Conservation (phyloP, 2,888 invertebrate species). For the Blastobasis adustella region DNA sequence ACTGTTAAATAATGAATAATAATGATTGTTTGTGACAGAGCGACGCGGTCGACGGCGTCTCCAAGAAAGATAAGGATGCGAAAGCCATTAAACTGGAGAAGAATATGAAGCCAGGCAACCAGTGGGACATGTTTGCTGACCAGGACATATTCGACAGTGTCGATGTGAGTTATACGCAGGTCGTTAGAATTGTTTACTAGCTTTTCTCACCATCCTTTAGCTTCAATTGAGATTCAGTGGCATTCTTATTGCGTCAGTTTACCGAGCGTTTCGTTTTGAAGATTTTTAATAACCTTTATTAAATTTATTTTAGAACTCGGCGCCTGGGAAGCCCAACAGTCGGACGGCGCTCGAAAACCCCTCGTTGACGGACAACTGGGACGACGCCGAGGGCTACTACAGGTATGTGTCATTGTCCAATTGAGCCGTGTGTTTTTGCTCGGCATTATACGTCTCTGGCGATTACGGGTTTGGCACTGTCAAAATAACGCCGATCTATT, state of each 20-base stretch:
- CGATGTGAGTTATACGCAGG: conserved; percentile 38
- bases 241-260: too few species aligned
- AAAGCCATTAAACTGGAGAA: conserved; percentile 30
- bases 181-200: neutral
- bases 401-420: conserved; percentile 51
- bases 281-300: neutral
- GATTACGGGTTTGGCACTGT: too few species aligned
- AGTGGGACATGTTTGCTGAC: conserved; percentile 96
- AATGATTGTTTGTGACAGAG: too few species aligned
- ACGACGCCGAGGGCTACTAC: conserved; percentile 99
- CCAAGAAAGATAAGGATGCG: too few species aligned
- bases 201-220: neutral
- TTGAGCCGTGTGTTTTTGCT: too few species aligned
- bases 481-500: too few species aligned
- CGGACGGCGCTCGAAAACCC: conserved; percentile 72
- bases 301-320: conserved; percentile 40
- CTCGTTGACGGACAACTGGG: conserved; percentile 98
- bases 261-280: too few species aligned
- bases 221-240: too few species aligned
- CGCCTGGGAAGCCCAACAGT: conserved; percentile 35
- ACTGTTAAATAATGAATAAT: too few species aligned
- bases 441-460: too few species aligned
- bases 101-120: conserved; percentile 66
- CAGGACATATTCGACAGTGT: conserved; percentile 84
- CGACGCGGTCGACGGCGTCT: too few species aligned